Base-by-base conservation (phyloP, 2,888 invertebrate species). In the Amblyjoppa fuscipennis region DNA sequence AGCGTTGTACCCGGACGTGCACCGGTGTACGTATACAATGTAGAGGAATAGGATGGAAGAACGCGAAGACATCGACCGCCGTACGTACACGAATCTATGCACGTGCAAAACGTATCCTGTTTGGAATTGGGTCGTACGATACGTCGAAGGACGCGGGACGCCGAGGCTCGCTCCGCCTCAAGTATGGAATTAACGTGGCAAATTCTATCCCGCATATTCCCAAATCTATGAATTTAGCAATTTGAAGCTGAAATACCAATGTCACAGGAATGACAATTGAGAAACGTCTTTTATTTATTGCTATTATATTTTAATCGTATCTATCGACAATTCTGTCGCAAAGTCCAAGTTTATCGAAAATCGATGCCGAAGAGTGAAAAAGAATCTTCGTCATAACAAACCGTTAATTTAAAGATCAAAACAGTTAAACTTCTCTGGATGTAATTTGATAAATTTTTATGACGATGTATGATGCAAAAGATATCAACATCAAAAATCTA, bases 71-170 rank as follows among this genome's bases (percentile, higher is more conserved):
- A 53, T 38, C 68, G 69, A 77, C 34, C 41, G 68, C 28, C 51
- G 66, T 49, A 41, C 56, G 69, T 66, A 68, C 49, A n/a, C 16
- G 38, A 25, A n/a, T 13, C 51, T 70, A 51, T 49, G 53, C 70
- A 41, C 75, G 56, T 59, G 45, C 31, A 11, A 45, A 45, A 25
- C 61, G 45, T 70, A 76, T 75, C 70, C 75, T 69, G 69, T 38
- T 66, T 66, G 69, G 75, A 81, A 81, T 81, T 81, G 41, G 75
- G 75, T 81, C 81, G 75, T 61, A 64, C 70, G 69, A 76, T 74
- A 81, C 20, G 75, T 81, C 75, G 81, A 81, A 76, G 75, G 75
- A 81, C 75, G 81, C 34, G 75, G 51, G 75, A 59, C 4, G 45
- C 41, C 56, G 69, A 20, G 56, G 61, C 59, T 45, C 45, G 45